Percentiles rank a stretch among this genome's conserved stretches.
Evolutionary conservation across 2,797 vertebrate genomes (phyloP).

Genomic region (Bufotes viridis): DNA sequence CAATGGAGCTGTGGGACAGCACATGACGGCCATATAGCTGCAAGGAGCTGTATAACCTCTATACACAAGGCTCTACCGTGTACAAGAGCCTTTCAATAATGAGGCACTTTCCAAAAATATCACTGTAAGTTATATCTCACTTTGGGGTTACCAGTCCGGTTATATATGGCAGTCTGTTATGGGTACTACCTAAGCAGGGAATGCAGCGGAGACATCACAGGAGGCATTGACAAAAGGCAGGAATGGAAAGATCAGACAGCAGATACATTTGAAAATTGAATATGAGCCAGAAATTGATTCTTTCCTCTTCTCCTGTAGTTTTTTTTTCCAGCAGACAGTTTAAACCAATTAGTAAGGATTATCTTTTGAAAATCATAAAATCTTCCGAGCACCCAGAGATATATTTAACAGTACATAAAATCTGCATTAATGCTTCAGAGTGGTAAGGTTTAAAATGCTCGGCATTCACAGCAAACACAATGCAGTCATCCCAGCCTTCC

Average conservation of each 20-base stretch:
- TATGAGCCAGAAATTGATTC: slow-evolving; percentile 42
- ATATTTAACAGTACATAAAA: slow-evolving; percentile 31
- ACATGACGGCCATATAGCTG: neutral
- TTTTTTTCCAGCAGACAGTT: slow-evolving; percentile 21
- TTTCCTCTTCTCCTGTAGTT: neutral
- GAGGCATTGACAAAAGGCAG: slow-evolving; percentile 49
- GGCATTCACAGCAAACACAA: slow-evolving; percentile 14
- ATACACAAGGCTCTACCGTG: neutral
- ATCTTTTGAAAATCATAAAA: slow-evolving; percentile 4
- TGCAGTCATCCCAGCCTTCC: neutral
- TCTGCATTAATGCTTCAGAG: neutral
- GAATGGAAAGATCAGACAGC: slow-evolving; percentile 41
- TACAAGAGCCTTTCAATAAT: neutral
- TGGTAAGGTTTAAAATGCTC: neutral
- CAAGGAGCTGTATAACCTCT: neutral
- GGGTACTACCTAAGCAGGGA: neutral
- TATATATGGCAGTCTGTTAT: neutral
- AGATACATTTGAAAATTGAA: slow-evolving; percentile 48
- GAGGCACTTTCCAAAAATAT: neutral
- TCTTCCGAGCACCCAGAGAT: neutral
- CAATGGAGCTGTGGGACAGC: neutral
- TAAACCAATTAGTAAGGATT: slow-evolving; percentile 45
- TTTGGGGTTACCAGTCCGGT: neutral
- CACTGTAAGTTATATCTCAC: neutral
- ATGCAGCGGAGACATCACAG: slow-evolving; percentile 11